phyloP scores from a whole-genome alignment of 2,888 invertebrate species.

The Cosmorhoe ocellata region DNA sequence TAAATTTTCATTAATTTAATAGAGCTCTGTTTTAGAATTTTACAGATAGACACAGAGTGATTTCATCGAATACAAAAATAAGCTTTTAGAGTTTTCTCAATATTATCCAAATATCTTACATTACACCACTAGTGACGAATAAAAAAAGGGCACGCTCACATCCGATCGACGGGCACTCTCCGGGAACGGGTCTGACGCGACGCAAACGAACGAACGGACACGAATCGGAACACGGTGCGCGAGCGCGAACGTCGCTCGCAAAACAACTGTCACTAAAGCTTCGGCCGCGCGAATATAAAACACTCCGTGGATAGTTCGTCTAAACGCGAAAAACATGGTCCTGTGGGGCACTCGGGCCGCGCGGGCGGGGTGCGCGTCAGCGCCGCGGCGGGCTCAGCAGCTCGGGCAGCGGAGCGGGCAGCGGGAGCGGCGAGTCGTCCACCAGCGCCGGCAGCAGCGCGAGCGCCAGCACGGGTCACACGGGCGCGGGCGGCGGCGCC shows the following conservation, averaged over 20 bases:
- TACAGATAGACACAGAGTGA: constrained; percentile 69
- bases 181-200: constrained; percentile 61
- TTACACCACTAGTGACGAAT: constrained; percentile 74
- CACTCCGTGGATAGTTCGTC: constrained; percentile 69
- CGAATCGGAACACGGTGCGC: constrained; percentile 62
- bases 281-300: constrained; percentile 76
- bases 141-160: constrained; percentile 69
- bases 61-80: constrained; percentile 81
- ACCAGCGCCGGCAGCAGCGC: constrained; percentile 79
- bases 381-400: constrained; percentile 78
- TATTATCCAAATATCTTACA: constrained; percentile 75
- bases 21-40: constrained; percentile 68
- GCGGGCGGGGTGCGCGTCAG: constrained; percentile 46
- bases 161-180: constrained; percentile 54
- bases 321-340: constrained; percentile 63
- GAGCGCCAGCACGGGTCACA: constrained; percentile 80
- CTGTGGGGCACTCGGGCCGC: constrained; percentile 70
- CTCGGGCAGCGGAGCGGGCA: constrained; percentile 78
- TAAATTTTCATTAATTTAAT: constrained; percentile 50
- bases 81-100: constrained; percentile 79
- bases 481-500: constrained; percentile 87
- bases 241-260: constrained; percentile 73
- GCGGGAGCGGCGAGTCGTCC: constrained; percentile 77
- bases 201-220: constrained; percentile 49
- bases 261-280: constrained; percentile 76